Conservation (phyloP, 2,113 vertebrate genomes). For the Galeopterus variegatus region DNA sequence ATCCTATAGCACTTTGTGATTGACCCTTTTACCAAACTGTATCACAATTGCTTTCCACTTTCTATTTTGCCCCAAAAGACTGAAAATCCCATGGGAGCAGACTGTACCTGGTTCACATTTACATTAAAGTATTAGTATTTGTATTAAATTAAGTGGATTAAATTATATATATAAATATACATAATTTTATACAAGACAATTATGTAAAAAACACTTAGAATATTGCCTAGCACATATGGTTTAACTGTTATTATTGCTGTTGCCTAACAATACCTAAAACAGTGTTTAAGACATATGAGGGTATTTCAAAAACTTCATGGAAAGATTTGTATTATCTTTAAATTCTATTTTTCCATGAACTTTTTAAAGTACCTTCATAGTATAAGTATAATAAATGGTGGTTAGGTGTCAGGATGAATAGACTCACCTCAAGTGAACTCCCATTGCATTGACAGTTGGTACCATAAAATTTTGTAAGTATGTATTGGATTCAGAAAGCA, state of each 20-base stretch:
- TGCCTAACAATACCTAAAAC: not conserved
- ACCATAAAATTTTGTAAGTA: not conserved
- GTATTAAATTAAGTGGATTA: not conserved
- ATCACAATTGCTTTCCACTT: not conserved
- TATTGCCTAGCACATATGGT: not conserved
- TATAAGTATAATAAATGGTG: not conserved
- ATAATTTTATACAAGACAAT: not conserved
- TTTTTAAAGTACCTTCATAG: not conserved
- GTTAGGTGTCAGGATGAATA: not conserved
- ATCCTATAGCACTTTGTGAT: not conserved
- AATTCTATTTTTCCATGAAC: too few relatives aligned
- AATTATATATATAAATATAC: not conserved
- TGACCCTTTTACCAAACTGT: not conserved
- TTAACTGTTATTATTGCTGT: not conserved
- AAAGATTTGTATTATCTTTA: too few relatives aligned
- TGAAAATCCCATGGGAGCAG: not conserved
- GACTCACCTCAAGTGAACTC: not conserved
- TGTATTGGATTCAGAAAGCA: not conserved
- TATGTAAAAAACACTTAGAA: not conserved
- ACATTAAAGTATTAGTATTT: constrained; percentile 17
- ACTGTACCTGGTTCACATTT: not conserved
- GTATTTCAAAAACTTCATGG: too few relatives aligned
- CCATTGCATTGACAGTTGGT: not conserved
- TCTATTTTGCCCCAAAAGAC: not conserved
- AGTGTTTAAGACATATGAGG: not conserved